Percentiles rank a stretch among this genome's conserved stretches.
These are phyloP conservation scores for Geothlypis trichas DNA, from an alignment of 2,113 vertebrate species.

Conservation along the genomic window DNA sequence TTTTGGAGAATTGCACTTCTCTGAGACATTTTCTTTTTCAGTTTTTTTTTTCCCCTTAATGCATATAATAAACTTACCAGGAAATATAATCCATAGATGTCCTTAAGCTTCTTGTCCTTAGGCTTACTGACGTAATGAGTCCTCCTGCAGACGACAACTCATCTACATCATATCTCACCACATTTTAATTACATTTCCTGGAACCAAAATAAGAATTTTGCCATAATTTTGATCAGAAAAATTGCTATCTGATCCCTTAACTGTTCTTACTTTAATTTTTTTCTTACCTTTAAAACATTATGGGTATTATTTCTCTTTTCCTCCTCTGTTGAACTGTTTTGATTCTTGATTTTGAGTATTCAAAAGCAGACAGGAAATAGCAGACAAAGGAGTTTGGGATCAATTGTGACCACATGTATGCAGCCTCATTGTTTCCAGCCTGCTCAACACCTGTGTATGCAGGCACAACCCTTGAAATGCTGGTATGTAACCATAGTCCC, in stretches of 20 bases:
- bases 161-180: neutral
- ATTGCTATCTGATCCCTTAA: neutral
- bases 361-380: neutral
- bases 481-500: fast-evolving
- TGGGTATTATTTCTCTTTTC: neutral
- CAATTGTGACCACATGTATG: fast-evolving
- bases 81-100: neutral
- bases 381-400: neutral
- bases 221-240: neutral
- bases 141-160: neutral
- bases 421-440: neutral
- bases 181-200: neutral
- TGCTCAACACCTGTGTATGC: neutral
- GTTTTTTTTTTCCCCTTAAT: neutral
- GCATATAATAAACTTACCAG: neutral
- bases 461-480: neutral
- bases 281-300: neutral
- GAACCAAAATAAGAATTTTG: neutral
- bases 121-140: neutral
- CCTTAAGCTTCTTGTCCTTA: neutral
- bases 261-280: neutral
- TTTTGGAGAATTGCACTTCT: neutral
- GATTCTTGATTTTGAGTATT: neutral
- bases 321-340: neutral
- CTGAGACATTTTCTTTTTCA: fast-evolving